Evolutionary conservation across 2,888 invertebrate genomes (phyloP).

Genomic region (Aplocera efformata): DNA sequence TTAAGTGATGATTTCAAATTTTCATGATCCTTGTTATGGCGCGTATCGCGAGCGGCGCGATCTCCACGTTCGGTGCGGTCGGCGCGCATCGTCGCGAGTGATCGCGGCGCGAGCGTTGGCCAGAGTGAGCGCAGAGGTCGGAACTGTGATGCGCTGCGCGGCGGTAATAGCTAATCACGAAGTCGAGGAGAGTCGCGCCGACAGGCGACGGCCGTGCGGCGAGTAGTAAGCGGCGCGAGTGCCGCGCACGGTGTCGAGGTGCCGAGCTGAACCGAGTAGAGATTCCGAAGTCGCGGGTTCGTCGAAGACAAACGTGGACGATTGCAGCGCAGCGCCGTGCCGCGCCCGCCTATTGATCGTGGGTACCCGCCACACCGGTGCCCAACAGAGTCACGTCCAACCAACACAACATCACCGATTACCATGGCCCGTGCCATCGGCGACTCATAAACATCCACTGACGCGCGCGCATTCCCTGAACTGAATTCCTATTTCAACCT

Average conservation of each 20-base stretch:
- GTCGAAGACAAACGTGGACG: slow-evolving; percentile 19
- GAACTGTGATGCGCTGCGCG: slow-evolving; percentile 24
- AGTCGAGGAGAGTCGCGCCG: slow-evolving; percentile 16
- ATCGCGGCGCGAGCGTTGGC: slow-evolving; percentile 55
- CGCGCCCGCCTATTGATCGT: slow-evolving; percentile 68
- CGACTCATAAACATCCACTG: slow-evolving; percentile 5
- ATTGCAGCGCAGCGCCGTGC: slow-evolving; percentile 70
- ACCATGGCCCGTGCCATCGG: slow-evolving; percentile 6
- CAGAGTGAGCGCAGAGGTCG: slow-evolving; percentile 40
- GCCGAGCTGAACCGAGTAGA: background rate
- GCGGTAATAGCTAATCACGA: slow-evolving; percentile 18
- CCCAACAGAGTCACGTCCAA: slow-evolving; percentile 33
- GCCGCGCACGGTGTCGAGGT: slow-evolving; percentile 1
- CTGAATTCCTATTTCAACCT: no score
- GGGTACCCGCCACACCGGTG: slow-evolving; percentile 44
- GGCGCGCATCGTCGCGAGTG: slow-evolving; percentile 75
- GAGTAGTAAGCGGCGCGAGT: slow-evolving; percentile 34
- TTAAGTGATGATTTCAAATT: slow-evolving; percentile 88
- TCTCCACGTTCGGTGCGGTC: slow-evolving; percentile 53
- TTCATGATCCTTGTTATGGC: slow-evolving; percentile 82
- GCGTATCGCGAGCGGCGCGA: slow-evolving; percentile 70
- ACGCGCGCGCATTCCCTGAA: background rate
- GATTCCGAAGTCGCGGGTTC: slow-evolving; percentile 2
- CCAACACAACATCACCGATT: slow-evolving; percentile 3
- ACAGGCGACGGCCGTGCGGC: slow-evolving; percentile 30